Evolutionary conservation across 2,113 vertebrate species (phyloP), one percentile per base, ranked within the genome.

Genomic region (Gnathonemus longibarbis): DNA sequence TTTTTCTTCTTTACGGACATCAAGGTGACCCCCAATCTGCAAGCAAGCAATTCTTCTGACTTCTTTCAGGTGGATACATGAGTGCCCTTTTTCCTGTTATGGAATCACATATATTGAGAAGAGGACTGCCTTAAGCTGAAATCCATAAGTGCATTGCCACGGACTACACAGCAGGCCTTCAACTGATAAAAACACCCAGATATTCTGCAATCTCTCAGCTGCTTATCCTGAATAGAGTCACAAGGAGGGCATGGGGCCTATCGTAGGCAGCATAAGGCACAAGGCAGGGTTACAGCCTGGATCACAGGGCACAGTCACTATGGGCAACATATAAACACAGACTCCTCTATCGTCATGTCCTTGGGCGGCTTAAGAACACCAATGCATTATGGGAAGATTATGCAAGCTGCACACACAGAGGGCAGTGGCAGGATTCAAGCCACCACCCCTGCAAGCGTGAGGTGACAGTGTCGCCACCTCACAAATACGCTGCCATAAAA

Each of bases 11-110:
- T 74, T 46, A 48, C 42, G 31, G 56, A 39, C 62, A 88, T 88
- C 56, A 88, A 88, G 88, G 88, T 88, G 88, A 70, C 88, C 45
- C 39, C 9, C 3, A 39, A n/a, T 74, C 58, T 88, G 58, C 42
- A 42, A 70, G 42, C 58, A 17, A 88, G 88, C 62, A 24, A 6
- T 74, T 74, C 50, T 46, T 42, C 45, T 48, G 48, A 74, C 45
- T 46, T 48, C 42, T n/a, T 62, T 45, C 13, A 27, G 62, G n/a
- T n/a, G 39, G 1, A 27, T n/a, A 9, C 42, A 45, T 3, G 1
- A 74, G 21, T 45, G 53, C 52, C 19, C 4, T 31, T 66, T 49
- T 66, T 27, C 9, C 39, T 49, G n/a, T 31, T 56, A 74, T 7
- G 42, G 10, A 50, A 10, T 48, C 24, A 49, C 6, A 46, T 42